Base-by-base conservation (phyloP, 2,888 invertebrate species). In the Aproaerema taeniolella region DNA sequence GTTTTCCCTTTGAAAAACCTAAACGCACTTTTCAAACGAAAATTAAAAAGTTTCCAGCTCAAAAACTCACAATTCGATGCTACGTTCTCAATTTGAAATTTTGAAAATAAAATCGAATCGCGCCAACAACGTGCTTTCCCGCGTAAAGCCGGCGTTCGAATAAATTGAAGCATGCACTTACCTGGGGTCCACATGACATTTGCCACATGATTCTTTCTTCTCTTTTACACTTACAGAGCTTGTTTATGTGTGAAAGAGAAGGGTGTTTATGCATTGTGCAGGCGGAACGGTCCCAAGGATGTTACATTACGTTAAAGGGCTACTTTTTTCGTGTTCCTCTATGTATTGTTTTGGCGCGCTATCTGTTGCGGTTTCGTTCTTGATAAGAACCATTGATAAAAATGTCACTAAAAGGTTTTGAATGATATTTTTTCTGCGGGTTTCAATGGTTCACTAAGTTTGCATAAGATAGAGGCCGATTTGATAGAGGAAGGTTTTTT, bases 81-180 rank as follows among this genome's bases (percentile, higher is more conserved):
- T 12, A 24, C 16, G 34, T 46, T 46, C 47, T 38, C 41, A 43
- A 48, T 43, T 52, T 41, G 38, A 49, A 30, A 65, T 53, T 26
- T 26, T 36, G 5, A 30, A 29, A 37, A 13, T 11, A 28, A 34
- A 15, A n/a, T 28, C n/a, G 16, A 35, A 11, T 8, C 28, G 15
- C 30, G 37, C 61, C 57, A 55, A 61, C 50, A 49, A 56, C 80
- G 85, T 82, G 75, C 74, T 69, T 77, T 74, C 79, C 74, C 81
- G 85, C 82, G 80, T 68, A 75, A 78, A 74, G 82, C 72, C 69
- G 68, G 76, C 75, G 73, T 76, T 75, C 73, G 79, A 85, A 80
- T 85, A 81, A 67, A 61, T 68, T 69, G 56, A 58, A 62, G 62
- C 61, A 59, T 62, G 51, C 56, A 58, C 64, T 67, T 74, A 83